phyloP scores from a whole-genome alignment of 2,888 invertebrate species.

The Nebria brevicollis region DNA sequence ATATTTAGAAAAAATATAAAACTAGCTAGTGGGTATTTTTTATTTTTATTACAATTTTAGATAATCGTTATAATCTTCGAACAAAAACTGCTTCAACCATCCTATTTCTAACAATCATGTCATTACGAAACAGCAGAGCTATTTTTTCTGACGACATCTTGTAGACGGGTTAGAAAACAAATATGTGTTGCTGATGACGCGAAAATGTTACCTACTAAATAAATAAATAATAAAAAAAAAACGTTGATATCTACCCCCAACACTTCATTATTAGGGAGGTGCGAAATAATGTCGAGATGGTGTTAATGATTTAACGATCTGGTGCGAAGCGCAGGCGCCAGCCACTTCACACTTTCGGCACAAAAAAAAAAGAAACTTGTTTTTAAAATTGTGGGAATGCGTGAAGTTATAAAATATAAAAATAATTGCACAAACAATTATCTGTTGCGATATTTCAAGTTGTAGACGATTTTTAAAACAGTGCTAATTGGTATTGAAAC shows the following conservation, averaged over 20 bases:
- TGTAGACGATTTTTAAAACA: neutral
- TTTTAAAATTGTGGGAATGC: constrained; percentile 8
- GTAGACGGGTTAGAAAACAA: neutral
- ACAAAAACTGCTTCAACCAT: neutral
- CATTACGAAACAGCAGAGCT: neutral
- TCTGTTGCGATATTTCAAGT: neutral
- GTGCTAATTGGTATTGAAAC: neutral
- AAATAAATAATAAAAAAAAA: neutral
- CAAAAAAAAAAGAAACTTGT: constrained; percentile 8
- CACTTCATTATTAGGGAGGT: constrained; percentile 14
- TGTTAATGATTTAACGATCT: constrained; percentile 18
- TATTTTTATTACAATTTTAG: neutral
- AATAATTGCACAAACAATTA: neutral
- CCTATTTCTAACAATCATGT: neutral
- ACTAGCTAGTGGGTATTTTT: neutral
- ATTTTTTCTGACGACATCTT: neutral
- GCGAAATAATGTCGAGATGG: constrained; percentile 8
- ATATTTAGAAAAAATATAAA: neutral
- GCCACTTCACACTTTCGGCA: constrained; percentile 11
- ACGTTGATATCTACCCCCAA: constrained; percentile 2
- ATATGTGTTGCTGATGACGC: neutral
- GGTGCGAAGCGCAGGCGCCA: constrained; percentile 12
- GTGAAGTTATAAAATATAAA: constrained; percentile 10
- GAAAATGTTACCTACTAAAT: neutral
- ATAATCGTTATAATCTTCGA: neutral